Evolutionary conservation across 1,140 invertebrate genomes (phyloP), one percentile per base, ranked within the genome.

Genomic region (Callitettix versicolor): DNA sequence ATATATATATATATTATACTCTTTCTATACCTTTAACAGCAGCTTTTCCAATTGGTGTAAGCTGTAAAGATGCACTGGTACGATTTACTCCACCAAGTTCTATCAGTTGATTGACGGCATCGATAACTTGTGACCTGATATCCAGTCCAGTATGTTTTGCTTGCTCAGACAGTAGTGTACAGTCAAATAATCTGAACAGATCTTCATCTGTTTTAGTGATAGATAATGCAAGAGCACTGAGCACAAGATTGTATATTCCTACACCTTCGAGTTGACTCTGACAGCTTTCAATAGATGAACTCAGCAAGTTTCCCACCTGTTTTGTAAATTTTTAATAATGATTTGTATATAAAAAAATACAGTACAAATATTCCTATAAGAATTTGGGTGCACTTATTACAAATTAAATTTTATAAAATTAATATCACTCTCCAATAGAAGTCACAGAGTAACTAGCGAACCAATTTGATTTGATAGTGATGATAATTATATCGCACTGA

Each of bases 1-100:
- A n/a, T n/a, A n/a, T n/a, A n/a, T n/a, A n/a, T n/a, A n/a, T n/a
- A n/a, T n/a, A n/a, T n/a, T n/a, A n/a, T n/a, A n/a, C n/a, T n/a
- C n/a, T n/a, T n/a, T n/a, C n/a, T n/a, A n/a, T 69, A 84, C 86
- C 88, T 81, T 88, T 91, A 62, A 91, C 84, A 30, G 88, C 84
- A 17, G 90, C 89, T 64, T 71, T 76, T 26, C 89, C 91, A 15
- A 93, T 74, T 58, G 73, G 73, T 59, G 81, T 88, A 33, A 64
- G 48, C 38, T 38, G 42, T 5, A 63, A 53, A 34, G 12, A 22
- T 26, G 59, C 55, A 20, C 49, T 58, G 1, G 44, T 56, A 2
- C 68, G 48, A 64, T 67, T 70, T 12, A 82, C 62, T 21, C 82
- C 78, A 24, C 76, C 76, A 44, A 73, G 65, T 65, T 80, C 77